Evolutionary conservation across 1,140 invertebrate species (phyloP).

Genomic region (Camponotus vicinus): DNA sequence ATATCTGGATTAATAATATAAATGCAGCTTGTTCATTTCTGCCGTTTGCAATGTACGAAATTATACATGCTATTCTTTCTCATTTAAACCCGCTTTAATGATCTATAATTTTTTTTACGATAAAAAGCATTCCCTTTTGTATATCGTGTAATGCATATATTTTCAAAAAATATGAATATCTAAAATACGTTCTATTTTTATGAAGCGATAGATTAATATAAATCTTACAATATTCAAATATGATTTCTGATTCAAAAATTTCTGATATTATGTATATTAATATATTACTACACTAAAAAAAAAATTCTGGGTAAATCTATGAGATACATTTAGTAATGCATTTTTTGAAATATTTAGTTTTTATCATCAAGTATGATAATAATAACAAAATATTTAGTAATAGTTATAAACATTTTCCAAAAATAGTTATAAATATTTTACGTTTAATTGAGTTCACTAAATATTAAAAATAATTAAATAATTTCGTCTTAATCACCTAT

Average conservation of each 20-base stretch:
- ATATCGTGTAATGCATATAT: not conserved
- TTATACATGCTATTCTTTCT: not conserved
- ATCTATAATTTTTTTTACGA: slow-evolving; percentile 24
- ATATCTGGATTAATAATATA: slow-evolving; percentile 25
- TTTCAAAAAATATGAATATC: slow-evolving; percentile 4
- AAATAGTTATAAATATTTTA: too few species aligned
- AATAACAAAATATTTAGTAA: too few species aligned
- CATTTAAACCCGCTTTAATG: not conserved
- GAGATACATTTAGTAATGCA: too few species aligned
- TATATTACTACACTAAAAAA: too few species aligned
- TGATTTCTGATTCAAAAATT: not conserved
- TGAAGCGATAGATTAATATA: not conserved
- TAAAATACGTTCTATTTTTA: not conserved
- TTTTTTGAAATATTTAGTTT: too few species aligned
- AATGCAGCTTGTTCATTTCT: slow-evolving; percentile 31
- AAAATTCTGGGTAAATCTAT: too few species aligned
- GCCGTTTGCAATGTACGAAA: slow-evolving; percentile 19
- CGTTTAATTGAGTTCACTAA: too few species aligned
- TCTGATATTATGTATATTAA: too few species aligned
- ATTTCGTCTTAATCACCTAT: too few species aligned
- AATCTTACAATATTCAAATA: not conserved
- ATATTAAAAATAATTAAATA: too few species aligned
- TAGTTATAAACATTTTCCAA: too few species aligned
- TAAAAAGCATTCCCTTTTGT: not conserved
- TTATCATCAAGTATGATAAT: too few species aligned